Evolutionary conservation across 2,797 vertebrate species (phyloP).

Genomic region (Sebastes iracundus): DNA sequence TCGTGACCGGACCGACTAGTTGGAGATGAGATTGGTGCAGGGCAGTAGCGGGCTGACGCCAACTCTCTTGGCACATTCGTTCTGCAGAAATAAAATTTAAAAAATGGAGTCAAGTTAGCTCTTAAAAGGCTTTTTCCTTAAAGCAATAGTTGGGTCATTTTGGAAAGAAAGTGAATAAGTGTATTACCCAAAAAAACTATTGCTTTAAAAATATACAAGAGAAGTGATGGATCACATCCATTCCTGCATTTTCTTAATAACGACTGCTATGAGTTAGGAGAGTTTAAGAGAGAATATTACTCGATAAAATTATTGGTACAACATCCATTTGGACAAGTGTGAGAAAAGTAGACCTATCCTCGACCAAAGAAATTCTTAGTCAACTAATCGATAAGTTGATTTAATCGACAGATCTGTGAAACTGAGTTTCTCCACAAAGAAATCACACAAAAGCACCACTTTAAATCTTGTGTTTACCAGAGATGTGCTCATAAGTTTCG

Average conservation of each 20-base stretch:
- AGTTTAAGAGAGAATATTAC: neutral
- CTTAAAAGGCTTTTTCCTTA: neutral
- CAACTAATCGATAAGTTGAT: too few relatives aligned
- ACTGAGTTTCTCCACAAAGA: too few relatives aligned
- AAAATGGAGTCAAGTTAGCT: neutral
- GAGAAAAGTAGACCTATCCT: neutral
- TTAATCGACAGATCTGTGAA: too few relatives aligned
- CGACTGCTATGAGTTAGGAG: neutral
- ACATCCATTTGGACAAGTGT: neutral
- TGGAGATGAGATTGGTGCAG: conserved; percentile 59
- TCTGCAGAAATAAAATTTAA: conserved; percentile 60
- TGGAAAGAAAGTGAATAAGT: neutral
- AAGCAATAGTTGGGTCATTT: neutral
- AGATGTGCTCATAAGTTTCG: too few relatives aligned
- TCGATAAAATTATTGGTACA: neutral
- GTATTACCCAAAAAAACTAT: neutral
- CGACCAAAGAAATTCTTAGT: too few relatives aligned
- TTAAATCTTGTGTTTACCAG: too few relatives aligned
- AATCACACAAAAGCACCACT: too few relatives aligned
- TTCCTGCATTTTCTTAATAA: neutral
- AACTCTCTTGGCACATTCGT: conserved; percentile 68
- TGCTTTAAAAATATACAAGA: neutral
- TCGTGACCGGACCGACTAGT: conserved; percentile 3
- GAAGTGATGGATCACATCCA: neutral
- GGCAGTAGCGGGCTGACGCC: conserved; percentile 70